Percentiles rank a stretch among this genome's conserved stretches.
These are phyloP conservation scores for Cyprinodon tularosa DNA, from an alignment of 2,113 vertebrate species.

Conservation along the genomic window DNA sequence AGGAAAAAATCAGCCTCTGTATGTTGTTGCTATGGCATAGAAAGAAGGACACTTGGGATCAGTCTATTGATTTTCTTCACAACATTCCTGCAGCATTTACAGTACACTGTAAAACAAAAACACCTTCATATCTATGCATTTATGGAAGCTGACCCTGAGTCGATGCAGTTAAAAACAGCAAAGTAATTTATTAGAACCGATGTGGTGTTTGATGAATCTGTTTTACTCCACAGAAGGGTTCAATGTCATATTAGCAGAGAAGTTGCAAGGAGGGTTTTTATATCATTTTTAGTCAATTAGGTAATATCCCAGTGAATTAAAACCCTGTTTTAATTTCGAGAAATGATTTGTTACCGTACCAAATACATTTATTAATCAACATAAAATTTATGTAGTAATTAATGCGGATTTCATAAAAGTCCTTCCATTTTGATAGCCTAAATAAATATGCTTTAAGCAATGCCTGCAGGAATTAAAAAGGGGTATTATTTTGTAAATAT, in stretches of 20 bases:
- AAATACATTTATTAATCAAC: too few relatives aligned
- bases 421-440: too few relatives aligned
- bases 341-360: too few relatives aligned
- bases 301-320: too few relatives aligned
- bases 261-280: too few relatives aligned
- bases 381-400: too few relatives aligned
- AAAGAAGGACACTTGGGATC: slow-evolving; percentile 26
- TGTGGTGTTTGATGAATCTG: slow-evolving; percentile 11
- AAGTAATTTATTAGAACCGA: slow-evolving; percentile 30
- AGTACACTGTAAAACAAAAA: slow-evolving; percentile 17
- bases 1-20: slow-evolving; percentile 2
- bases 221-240: slow-evolving; percentile 18
- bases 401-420: too few relatives aligned
- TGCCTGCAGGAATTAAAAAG: too few relatives aligned
- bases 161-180: slow-evolving; percentile 38
- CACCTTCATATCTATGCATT: slow-evolving; percentile 35
- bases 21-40: slow-evolving; percentile 27
- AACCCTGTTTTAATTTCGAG: too few relatives aligned
- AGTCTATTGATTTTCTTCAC: slow-evolving; percentile 54
- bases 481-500: too few relatives aligned
- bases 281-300: too few relatives aligned
- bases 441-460: too few relatives aligned
- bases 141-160: slow-evolving; percentile 26
- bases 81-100: slow-evolving; percentile 38
- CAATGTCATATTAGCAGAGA: background rate